Evolutionary conservation across 2,113 vertebrate genomes (phyloP), one percentile per base, ranked within the genome.

Genomic region (Scomber scombrus): DNA sequence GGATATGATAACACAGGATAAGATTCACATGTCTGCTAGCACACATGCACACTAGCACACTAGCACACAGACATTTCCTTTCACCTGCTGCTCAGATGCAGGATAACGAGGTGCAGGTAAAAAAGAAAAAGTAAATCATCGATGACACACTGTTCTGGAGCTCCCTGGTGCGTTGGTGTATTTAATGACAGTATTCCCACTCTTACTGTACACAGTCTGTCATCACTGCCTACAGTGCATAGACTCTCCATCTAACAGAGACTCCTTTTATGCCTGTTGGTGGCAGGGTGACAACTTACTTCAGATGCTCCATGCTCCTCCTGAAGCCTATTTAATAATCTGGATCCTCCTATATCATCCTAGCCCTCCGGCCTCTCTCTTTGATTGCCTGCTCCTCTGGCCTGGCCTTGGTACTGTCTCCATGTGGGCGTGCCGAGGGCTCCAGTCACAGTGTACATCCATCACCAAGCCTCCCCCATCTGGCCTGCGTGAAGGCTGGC

Each of bases 251-350:
- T 90, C 80, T 57, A 81, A 84, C 83, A 31, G 78, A 66, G 63
- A 19, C 73, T 84, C 63, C 78, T 92, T 88, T 89, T 68, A 88
- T 88, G 88, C 85, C 87, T 84, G 74, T 87, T 85, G 88, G 90
- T 91, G 88, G 84, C 86, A 78, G 85, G 84, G 81, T 90, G 89
- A 92, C 91, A 90, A 87, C 91, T 93, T 90, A 91, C 87, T 91
- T 87, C 88, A 85, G 87, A 92, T 85, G 80, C 87, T 89, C 81
- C 70, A 26, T 81, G 84, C 85, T 81, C 69, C 86, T 93, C 88
- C 91, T 89, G 88, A 91, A 89, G 89, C 89, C 90, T 87, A 88
- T 93, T 93, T 93, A 94, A 94, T 93, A 92, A 89, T 82, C 85
- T 89, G 90, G 84, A 89, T 92, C 89, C 87, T 91, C 82, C 88